phyloP scores from a whole-genome alignment of 2,113 vertebrate genomes.

The Puffinus mauretanicus region DNA sequence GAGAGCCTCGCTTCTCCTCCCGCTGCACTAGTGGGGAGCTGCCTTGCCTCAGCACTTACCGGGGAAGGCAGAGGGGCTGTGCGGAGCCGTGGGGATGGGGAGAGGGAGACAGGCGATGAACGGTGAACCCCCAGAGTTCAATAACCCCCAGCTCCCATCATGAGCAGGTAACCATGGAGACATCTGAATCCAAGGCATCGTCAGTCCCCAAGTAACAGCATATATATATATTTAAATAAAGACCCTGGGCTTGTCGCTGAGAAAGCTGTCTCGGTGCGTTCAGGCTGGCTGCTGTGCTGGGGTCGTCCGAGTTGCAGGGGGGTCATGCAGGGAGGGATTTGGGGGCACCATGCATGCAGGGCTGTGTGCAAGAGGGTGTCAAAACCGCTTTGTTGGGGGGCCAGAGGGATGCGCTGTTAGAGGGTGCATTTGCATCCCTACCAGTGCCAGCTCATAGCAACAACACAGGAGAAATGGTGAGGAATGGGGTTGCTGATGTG shows the following conservation, averaged over 20 bases:
- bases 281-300: neutral
- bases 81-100: neutral
- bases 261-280: fast-evolving
- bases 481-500: neutral
- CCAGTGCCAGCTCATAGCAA: neutral
- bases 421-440: neutral
- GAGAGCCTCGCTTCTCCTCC: neutral
- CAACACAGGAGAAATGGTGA: neutral
- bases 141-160: conserved; percentile 58
- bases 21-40: neutral
- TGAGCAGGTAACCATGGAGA: conserved; percentile 77
- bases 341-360: fast-evolving
- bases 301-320: neutral
- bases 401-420: neutral
- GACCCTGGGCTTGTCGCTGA: neutral
- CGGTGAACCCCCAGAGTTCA: conserved; percentile 61
- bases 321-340: neutral
- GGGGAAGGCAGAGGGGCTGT: neutral
- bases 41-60: neutral
- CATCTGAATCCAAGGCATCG: conserved; percentile 47
- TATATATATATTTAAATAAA: neutral
- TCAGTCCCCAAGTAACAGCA: neutral
- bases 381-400: neutral
- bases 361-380: neutral
- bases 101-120: neutral